Evolutionary conservation across 2,888 invertebrate species (phyloP).

Genomic region (Ophion obscuratus): DNA sequence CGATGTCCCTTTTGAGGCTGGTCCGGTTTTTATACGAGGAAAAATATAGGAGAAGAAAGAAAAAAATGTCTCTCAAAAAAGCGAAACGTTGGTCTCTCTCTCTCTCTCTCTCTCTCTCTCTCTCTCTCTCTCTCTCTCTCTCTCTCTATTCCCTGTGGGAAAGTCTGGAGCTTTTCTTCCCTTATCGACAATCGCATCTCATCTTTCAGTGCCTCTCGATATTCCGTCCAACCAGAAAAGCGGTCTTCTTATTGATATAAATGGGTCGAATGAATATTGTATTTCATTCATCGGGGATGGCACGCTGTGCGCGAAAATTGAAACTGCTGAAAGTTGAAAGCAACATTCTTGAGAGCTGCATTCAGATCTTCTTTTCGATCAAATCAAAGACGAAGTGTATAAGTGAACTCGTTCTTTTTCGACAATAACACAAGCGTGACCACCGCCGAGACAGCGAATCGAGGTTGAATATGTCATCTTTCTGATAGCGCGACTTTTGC

Average conservation of each 20-base stretch:
- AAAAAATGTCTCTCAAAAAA: constrained; percentile 23
- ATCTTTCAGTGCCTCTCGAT: constrained; percentile 45
- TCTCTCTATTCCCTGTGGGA: neutral
- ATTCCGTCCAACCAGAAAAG: constrained; percentile 30
- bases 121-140: no score
- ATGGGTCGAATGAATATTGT: constrained; percentile 40
- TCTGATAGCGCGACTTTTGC: neutral
- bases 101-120: no score
- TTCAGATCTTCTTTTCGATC: constrained; percentile 25
- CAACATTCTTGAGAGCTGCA: neutral
- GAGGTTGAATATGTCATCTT: neutral
- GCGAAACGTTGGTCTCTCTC: neutral
- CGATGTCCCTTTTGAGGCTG: constrained; percentile 31
- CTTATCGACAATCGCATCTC: constrained; percentile 24
- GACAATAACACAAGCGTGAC: neutral
- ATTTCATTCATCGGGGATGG: constrained; percentile 24
- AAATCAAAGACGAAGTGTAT: neutral
- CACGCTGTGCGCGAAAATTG: constrained; percentile 11
- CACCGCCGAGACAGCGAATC: neutral
- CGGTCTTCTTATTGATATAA: constrained; percentile 40
- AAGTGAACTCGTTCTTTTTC: neutral
- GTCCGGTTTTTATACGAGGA: constrained; percentile 13
- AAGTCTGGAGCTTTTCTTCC: constrained; percentile 22
- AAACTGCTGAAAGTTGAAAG: constrained; percentile 19
- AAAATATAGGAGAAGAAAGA: constrained; percentile 31